Base-by-base conservation (phyloP, 1,140 invertebrate species). In the Pseudomyrmex concolor region DNA sequence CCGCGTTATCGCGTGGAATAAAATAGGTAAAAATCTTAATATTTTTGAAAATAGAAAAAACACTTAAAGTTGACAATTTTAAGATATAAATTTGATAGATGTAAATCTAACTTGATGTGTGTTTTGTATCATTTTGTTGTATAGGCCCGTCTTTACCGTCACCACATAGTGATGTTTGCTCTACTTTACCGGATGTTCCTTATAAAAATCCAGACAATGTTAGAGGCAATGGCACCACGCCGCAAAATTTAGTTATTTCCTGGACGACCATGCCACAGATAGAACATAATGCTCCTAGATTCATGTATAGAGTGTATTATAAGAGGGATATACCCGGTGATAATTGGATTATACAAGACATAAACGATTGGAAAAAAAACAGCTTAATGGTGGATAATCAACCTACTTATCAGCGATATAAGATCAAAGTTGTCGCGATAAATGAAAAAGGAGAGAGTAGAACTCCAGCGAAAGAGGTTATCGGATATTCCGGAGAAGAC, bases 191-290 rank as follows among this genome's bases (percentile, higher is more conserved):
- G 2, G 97, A 97, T 92, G 97, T 98, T 74, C 99, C 99, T 0
- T 96, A 96, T 88, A 98, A 98, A 94, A 99, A 99, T 95, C 99
- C 99, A 0, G 97, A 98, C 78, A 98, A 99, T 92, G 98, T 99
- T 0, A 95, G 97, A 87, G 98, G 98, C 2, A 96, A 97, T 91
- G 99, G 99, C 82, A 97, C 97, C 3, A 95, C 96, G 63, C 98
- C 98, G 1, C 96, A 96, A 85, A 99, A 99, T 94, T 95, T 99
- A 63, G 96, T 99, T 25, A 99, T 99, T 89, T 96, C 96, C 5
- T 99, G 99, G 99, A 98, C 98, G 54, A 96, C 97, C 86, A 99
- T 99, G 98, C 97, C 98, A 0, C 96, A 98, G 94, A 98, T 99
- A 89, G 98, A 99, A 86, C 99, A 99, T 93, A 99, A 99, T 95